Conservation (phyloP, 2,888 invertebrate species). For the Agrochola litura region DNA sequence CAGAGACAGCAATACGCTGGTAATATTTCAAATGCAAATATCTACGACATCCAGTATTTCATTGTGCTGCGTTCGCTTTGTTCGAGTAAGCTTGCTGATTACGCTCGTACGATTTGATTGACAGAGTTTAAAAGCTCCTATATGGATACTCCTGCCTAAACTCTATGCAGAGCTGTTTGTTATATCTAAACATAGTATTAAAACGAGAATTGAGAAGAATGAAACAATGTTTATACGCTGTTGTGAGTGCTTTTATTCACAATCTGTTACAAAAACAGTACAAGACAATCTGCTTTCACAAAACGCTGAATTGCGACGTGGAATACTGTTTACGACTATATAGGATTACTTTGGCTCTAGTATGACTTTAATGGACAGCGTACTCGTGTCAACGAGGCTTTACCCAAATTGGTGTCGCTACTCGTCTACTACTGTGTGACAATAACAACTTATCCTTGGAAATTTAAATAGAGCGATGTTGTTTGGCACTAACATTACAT, state of each 20-base stretch:
- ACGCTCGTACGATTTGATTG: neutral
- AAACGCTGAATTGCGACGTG: neutral
- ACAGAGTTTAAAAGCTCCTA: neutral
- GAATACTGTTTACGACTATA: conserved; percentile 3
- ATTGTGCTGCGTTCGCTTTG: neutral
- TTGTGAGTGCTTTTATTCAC: neutral
- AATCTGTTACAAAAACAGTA: neutral
- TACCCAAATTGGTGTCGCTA: conserved; percentile 6
- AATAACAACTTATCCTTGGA: neutral
- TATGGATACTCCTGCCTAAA: neutral
- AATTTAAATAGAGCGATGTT: neutral
- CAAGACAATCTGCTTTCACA: neutral
- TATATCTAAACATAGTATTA: neutral
- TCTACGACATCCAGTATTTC: neutral
- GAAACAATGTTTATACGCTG: neutral
- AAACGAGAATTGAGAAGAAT: neutral
- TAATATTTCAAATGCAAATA: conserved; percentile 37
- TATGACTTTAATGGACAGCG: neutral
- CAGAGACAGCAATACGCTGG: conserved; percentile 6
- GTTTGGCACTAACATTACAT: neutral
- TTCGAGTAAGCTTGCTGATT: conserved; percentile 4
- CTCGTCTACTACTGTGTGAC: neutral
- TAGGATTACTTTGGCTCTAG: neutral
- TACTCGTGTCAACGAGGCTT: neutral
- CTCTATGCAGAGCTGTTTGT: neutral